Evolutionary conservation across 2,113 vertebrate genomes (phyloP), one percentile per base, ranked within the genome.

Genomic region (Colossoma macropomum): DNA sequence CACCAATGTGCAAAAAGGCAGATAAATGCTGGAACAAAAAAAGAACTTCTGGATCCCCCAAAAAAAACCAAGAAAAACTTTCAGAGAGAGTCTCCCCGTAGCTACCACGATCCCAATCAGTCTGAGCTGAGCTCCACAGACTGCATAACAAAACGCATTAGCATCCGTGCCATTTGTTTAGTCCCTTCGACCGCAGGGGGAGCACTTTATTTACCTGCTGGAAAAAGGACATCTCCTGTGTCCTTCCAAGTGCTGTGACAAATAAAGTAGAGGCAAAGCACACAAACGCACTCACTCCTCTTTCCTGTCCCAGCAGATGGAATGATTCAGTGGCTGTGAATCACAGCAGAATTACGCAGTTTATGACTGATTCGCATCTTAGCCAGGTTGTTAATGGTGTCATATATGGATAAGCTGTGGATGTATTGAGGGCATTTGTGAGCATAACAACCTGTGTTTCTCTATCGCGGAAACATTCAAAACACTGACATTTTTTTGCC

Each of bases 111-210:
- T 62, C 79, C 56, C 68, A 59, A 19, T 52, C 72, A 38, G 65
- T 30, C 48, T 72, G 75, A 63, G 5, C 59, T 0, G 38, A 32
- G 63, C 27, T 56, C 32, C 27, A 70, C 41, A 71, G 50, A 48
- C 65, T 59, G 75, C 81, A 81, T 75, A 82, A 68, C 60, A 75
- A 69, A 78, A 72, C 38, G 2, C 75, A 71, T 84, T 72, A 84
- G 54, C 68, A 84, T 28, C 66, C 59, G n/a, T 70, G 81, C 63
- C 54, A 71, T 83, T 83, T 77, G 54, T 86, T 80, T 75, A 72
- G 77, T 65, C 65, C 65, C 41, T 65, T 75, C 28, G 27, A 73
- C 48, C 34, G 15, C 50, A n/a, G n/a, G 38, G 59, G 63, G 15
- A 81, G 13, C 66, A 83, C 54, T 56, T 77, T 34, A 48, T 79